phyloP scores from a whole-genome alignment of 2,113 vertebrate species.

The Pituophis catenifer region DNA sequence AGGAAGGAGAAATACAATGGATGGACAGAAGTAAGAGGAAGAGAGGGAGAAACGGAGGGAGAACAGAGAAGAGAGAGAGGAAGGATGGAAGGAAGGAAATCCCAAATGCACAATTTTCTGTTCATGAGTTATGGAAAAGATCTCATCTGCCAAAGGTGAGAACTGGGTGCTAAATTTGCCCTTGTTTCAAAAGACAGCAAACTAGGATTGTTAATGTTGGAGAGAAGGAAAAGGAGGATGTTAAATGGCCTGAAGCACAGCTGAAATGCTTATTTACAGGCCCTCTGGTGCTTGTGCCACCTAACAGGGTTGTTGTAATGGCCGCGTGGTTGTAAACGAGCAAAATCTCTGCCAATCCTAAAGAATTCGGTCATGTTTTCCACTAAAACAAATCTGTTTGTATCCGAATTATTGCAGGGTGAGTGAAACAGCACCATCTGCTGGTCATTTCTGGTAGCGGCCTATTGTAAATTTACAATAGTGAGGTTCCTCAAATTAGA shows the following conservation, averaged over 20 bases:
- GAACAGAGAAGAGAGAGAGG: too few relatives aligned
- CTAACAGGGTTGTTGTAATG: not conserved
- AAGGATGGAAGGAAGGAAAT: not conserved
- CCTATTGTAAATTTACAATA: not conserved
- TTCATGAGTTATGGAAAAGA: not conserved
- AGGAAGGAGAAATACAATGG: too few relatives aligned
- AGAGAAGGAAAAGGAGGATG: not conserved
- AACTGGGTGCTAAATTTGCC: not conserved
- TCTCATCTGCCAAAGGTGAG: not conserved
- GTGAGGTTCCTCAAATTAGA: not conserved
- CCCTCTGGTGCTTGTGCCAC: not conserved
- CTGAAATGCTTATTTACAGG: not conserved
- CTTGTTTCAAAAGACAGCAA: not conserved
- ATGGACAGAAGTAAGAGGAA: too few relatives aligned
- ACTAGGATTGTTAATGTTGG: not conserved
- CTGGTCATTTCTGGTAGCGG: slow-evolving; percentile 9
- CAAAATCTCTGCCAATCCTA: not conserved
- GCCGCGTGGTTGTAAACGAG: not conserved
- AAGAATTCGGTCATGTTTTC: fast-evolving
- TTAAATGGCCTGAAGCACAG: not conserved
- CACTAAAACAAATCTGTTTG: not conserved
- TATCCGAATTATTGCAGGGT: not conserved
- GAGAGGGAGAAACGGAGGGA: too few relatives aligned
- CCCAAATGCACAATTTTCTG: not conserved
- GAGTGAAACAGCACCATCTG: slow-evolving; percentile 56